These are phyloP conservation scores for Drosophila grimshawi DNA, from an alignment of 1,140 invertebrate species.

Conservation along the genomic window DNA sequence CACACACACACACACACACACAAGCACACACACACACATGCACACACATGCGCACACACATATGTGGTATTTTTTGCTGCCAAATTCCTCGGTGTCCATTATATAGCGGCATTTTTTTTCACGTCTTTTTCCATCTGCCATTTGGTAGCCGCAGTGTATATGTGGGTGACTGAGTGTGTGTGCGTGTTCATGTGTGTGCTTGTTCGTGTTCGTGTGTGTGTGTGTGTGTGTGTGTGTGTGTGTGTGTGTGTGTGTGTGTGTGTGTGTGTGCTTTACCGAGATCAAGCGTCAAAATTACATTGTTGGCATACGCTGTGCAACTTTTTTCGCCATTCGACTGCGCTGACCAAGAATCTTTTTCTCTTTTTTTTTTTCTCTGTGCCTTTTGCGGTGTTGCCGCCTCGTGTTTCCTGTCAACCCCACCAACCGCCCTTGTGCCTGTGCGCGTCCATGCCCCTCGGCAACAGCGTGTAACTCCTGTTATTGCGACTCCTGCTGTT, in stretches of 20 bases:
- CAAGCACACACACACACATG: conserved; percentile 9
- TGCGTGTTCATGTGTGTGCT: not conserved
- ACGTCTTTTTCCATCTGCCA: conserved; percentile 28
- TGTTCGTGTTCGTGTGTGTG: not conserved
- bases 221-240: conserved; percentile 1
- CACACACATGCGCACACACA: conserved; percentile 25
- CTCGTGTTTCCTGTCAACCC: conserved; percentile 19
- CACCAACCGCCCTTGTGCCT: not conserved
- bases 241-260: conserved; percentile 13
- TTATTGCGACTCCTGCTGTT: conserved; percentile 71
- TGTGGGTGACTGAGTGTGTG: not conserved
- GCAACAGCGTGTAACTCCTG: conserved; percentile 24
- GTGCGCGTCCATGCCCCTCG: not conserved
- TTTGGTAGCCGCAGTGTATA: conserved; percentile 18
- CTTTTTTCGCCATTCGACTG: conserved; percentile 40
- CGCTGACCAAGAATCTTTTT: conserved; percentile 50
- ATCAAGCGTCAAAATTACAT: conserved; percentile 83
- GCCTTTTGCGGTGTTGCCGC: conserved; percentile 30
- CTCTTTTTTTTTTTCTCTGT: not conserved
- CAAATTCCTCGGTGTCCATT: conserved; percentile 26
- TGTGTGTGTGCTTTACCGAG: conserved; percentile 51
- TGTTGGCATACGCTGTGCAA: conserved; percentile 76
- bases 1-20: conserved; percentile 23
- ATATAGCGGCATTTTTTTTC: conserved; percentile 39
- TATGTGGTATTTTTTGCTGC: conserved; percentile 8